phyloP scores from a whole-genome alignment of 1,140 invertebrate genomes.

The Amphibalanus amphitrite region DNA sequence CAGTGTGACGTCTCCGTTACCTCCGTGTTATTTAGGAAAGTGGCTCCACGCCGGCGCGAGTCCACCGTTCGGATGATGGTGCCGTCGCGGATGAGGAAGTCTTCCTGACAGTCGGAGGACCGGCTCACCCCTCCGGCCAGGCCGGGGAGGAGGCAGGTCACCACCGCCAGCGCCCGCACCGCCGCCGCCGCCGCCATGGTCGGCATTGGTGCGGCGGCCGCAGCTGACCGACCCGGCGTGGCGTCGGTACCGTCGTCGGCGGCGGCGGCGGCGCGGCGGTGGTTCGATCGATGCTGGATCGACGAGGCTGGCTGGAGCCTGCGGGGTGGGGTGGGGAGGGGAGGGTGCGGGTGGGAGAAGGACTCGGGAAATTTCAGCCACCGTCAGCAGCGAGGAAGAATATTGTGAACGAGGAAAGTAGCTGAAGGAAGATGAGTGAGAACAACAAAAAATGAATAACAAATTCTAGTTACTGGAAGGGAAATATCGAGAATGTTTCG shows the following conservation, averaged over 20 bases:
- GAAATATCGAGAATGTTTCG: too few species aligned
- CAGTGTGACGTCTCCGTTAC: slow-evolving; percentile 56
- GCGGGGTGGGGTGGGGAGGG: slow-evolving; percentile 9
- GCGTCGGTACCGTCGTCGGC: background rate
- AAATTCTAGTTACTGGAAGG: too few species aligned
- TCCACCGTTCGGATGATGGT: slow-evolving; percentile 82
- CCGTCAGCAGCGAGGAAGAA: too few species aligned
- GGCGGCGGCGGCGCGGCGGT: background rate
- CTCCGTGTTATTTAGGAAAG: slow-evolving; percentile 69
- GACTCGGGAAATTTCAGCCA: too few species aligned
- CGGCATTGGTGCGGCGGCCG: too few species aligned
- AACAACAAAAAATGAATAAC: too few species aligned
- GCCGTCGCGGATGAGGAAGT: slow-evolving; percentile 66
- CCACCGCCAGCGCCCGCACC: background rate
- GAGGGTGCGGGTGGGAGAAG: too few species aligned
- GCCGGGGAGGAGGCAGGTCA: background rate
- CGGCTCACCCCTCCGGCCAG: background rate
- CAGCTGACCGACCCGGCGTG: background rate
- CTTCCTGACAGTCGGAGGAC: slow-evolving; percentile 26
- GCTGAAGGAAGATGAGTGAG: too few species aligned
- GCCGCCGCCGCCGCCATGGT: too few species aligned
- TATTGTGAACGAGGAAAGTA: too few species aligned
- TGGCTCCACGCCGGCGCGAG: slow-evolving; percentile 65
- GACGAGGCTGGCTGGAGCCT: slow-evolving; percentile 18
- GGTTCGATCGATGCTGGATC: slow-evolving; percentile 18